Evolutionary conservation across 2,888 invertebrate genomes (phyloP).

Genomic region (Drosophila multiciliata): DNA sequence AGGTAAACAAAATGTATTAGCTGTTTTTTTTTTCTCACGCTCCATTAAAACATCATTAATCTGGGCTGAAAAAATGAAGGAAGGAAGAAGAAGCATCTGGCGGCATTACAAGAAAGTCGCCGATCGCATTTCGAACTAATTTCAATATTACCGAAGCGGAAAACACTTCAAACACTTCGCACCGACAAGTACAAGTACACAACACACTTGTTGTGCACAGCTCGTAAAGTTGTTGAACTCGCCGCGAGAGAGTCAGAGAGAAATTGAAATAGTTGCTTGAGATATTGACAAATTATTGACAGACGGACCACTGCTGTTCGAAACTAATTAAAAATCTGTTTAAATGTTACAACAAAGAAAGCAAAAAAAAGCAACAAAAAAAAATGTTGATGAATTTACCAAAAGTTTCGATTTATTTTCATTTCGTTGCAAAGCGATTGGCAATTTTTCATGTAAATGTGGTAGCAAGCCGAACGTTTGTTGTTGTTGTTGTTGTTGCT

Average conservation of each 20-base stretch:
- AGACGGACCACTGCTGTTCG: conserved; percentile 71
- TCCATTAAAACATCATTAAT: conserved; percentile 77
- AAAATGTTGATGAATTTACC: conserved; percentile 61
- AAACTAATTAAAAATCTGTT: conserved; percentile 79
- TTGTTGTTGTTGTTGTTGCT: conserved; percentile 31
- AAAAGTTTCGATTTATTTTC: conserved; percentile 57
- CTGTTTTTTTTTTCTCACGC: conserved; percentile 65
- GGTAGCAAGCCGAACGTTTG: conserved; percentile 40
- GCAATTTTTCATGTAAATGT: conserved; percentile 77
- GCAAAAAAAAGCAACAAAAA: neutral
- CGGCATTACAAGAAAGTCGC: conserved; percentile 61
- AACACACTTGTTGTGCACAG: conserved; percentile 50
- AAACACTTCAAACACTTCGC: conserved; percentile 62
- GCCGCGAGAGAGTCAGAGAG: neutral
- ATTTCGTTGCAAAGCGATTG: conserved; percentile 58
- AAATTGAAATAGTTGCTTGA: conserved; percentile 56
- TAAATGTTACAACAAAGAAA: conserved; percentile 51
- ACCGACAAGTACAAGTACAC: conserved; percentile 25
- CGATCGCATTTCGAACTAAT: conserved; percentile 59
- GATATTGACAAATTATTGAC: conserved; percentile 73
- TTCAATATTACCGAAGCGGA: conserved; percentile 60
- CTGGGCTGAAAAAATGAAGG: conserved; percentile 40
- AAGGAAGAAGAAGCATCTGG: conserved; percentile 34
- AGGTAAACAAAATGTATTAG: conserved; percentile 5
- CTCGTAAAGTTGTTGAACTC: conserved; percentile 57